Evolutionary conservation across 2,888 invertebrate species (phyloP).

Genomic region (Hecatera dysodea): DNA sequence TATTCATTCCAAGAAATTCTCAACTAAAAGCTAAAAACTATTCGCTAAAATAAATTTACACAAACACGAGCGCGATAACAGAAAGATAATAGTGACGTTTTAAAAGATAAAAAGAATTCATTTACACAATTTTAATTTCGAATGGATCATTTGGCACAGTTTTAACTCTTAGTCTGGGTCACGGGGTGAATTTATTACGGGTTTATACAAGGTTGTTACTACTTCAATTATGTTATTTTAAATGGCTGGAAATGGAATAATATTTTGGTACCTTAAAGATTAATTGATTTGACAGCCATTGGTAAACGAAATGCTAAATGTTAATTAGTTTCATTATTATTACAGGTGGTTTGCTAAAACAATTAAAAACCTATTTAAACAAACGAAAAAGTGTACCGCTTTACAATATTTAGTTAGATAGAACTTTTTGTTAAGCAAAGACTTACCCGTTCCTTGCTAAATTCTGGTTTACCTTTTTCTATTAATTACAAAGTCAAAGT

Average conservation of each 20-base stretch:
- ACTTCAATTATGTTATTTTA: constrained; percentile 22
- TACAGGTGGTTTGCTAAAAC: too few species aligned
- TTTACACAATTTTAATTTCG: constrained; percentile 38
- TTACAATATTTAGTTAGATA: too few species aligned
- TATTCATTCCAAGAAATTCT: constrained; percentile 37
- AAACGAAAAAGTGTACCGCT: too few species aligned
- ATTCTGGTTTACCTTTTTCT: too few species aligned
- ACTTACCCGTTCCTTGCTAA: too few species aligned
- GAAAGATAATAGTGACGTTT: constrained; percentile 39
- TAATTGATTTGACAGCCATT: too few species aligned
- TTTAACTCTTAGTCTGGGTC: constrained; percentile 15
- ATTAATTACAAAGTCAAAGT: too few species aligned
- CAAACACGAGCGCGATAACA: constrained; percentile 45
- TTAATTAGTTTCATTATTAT: too few species aligned
- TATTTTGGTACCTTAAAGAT: too few species aligned
- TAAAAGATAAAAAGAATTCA: constrained; percentile 53
- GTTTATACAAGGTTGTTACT: neutral
- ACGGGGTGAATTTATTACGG: constrained; percentile 22
- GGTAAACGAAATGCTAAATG: too few species aligned
- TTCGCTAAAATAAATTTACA: constrained; percentile 54
- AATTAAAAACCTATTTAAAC: too few species aligned
- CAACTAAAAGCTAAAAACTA: constrained; percentile 43
- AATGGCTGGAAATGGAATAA: neutral
- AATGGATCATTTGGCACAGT: constrained; percentile 55
- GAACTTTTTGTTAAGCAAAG: too few species aligned